phyloP scores from a whole-genome alignment of 2,888 invertebrate genomes.

The Heterodera filipjevi region DNA sequence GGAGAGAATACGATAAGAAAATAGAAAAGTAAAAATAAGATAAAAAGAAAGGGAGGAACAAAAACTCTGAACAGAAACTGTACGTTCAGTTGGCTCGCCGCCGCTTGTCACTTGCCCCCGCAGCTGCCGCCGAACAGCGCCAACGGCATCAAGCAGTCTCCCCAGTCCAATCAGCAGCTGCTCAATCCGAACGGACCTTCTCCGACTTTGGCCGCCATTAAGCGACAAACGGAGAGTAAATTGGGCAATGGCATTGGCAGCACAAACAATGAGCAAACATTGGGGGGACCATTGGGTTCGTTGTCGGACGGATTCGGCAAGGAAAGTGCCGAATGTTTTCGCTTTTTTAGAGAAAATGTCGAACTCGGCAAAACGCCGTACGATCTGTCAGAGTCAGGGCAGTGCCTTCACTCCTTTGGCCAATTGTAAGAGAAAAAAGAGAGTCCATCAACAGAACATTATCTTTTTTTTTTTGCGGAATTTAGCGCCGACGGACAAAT shows the following conservation, averaged over 20 bases:
- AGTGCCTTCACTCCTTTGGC: background rate
- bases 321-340: background rate
- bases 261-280: background rate
- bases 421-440: background rate
- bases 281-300: background rate
- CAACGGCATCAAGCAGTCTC: background rate
- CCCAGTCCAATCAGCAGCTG: background rate
- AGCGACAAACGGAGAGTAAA: background rate
- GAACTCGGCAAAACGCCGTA: constrained; percentile 8
- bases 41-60: background rate
- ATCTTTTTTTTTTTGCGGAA: background rate
- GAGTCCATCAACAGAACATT: no score
- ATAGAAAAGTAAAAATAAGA: background rate
- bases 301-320: background rate
- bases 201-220: background rate
- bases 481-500: background rate
- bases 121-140: background rate
- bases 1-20: background rate
- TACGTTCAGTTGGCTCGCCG: background rate
- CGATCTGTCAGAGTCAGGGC: constrained; percentile 14
- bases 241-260: background rate
- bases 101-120: background rate
- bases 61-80: background rate
- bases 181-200: background rate
- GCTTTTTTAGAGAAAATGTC: background rate